These are phyloP conservation scores for Zaprionus obscuricornis DNA, from an alignment of 2,888 invertebrate species.

Conservation along the genomic window DNA sequence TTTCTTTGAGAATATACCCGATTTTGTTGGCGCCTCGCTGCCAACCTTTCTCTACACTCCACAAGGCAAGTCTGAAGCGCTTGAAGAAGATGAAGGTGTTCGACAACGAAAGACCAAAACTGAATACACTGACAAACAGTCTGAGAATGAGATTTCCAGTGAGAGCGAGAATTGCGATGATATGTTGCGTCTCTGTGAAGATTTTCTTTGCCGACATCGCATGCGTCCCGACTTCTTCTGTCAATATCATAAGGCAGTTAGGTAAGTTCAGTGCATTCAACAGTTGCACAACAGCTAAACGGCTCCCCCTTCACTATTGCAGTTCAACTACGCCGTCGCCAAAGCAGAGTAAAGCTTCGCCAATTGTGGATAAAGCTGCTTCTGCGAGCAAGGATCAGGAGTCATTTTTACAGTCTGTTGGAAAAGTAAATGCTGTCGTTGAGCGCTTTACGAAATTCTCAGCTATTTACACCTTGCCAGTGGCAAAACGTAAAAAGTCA, in stretches of 20 bases:
- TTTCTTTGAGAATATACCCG: constrained; percentile 81
- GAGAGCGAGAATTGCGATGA: constrained; percentile 59
- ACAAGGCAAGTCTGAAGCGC: background rate
- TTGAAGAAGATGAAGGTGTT: constrained; percentile 8
- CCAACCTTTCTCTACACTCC: constrained; percentile 54
- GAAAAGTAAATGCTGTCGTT: constrained; percentile 56
- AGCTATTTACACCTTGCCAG: constrained; percentile 82
- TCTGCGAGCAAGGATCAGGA: constrained; percentile 34
- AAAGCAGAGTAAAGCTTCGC: constrained; percentile 56
- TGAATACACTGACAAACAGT: background rate
- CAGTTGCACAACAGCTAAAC: too few relatives aligned
- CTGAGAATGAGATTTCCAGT: constrained; percentile 24
- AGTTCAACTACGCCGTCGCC: constrained; percentile 68
- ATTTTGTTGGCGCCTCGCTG: constrained; percentile 71
- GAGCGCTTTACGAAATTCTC: constrained; percentile 78
- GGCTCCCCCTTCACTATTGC: background rate
- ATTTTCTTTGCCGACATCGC: constrained; percentile 87
- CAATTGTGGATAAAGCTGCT: constrained; percentile 18
- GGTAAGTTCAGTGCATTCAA: constrained; percentile 67
- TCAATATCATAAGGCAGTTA: constrained; percentile 86
- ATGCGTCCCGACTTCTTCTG: constrained; percentile 92
- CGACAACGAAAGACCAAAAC: too few relatives aligned
- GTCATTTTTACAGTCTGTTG: constrained; percentile 17
- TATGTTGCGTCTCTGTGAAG: constrained; percentile 85
- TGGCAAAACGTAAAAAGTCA: constrained; percentile 66